These are phyloP conservation scores for Reticulitermes speratus DNA, from an alignment of 1,140 invertebrate species.

Conservation along the genomic window DNA sequence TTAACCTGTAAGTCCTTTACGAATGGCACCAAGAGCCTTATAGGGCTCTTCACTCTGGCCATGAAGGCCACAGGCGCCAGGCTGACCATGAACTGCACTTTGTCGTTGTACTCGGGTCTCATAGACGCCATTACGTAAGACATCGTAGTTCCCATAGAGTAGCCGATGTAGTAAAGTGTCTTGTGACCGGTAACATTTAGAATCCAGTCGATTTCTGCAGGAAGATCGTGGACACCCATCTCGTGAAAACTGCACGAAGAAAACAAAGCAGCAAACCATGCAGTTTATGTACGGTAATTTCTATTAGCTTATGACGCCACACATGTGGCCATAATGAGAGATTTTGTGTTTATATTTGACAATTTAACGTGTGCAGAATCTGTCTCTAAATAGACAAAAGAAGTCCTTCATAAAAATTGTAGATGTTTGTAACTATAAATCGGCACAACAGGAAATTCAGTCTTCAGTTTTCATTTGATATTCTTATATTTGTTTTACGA, in stretches of 20 bases:
- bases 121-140: constrained; percentile 53
- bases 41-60: constrained; percentile 43
- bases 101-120: constrained; percentile 48
- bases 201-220: constrained; percentile 58
- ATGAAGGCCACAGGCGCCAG: constrained; percentile 54
- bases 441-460: no score
- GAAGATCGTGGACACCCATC: constrained; percentile 58
- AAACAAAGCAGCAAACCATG: no score
- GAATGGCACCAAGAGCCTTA: constrained; percentile 41
- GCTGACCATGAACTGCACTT: constrained; percentile 44
- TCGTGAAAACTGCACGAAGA: constrained; percentile 53
- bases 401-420: no score
- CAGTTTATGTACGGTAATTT: no score
- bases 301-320: no score
- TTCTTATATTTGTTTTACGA: no score
- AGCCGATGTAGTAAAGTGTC: constrained; percentile 59
- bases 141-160: constrained; percentile 63
- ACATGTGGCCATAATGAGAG: no score
- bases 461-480: no score
- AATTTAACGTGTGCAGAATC: no score
- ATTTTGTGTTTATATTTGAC: no score
- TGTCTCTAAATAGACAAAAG: no score
- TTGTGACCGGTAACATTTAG: constrained; percentile 50
- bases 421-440: no score
- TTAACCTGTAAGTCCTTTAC: constrained; percentile 25